A percentile compares a stretch with the other conserved stretches of the same genome.
These are phyloP conservation scores for zebrafish (Danio rerio) DNA, from an alignment of 2,113 vertebrate species.

Conservation along the genomic window DNA sequence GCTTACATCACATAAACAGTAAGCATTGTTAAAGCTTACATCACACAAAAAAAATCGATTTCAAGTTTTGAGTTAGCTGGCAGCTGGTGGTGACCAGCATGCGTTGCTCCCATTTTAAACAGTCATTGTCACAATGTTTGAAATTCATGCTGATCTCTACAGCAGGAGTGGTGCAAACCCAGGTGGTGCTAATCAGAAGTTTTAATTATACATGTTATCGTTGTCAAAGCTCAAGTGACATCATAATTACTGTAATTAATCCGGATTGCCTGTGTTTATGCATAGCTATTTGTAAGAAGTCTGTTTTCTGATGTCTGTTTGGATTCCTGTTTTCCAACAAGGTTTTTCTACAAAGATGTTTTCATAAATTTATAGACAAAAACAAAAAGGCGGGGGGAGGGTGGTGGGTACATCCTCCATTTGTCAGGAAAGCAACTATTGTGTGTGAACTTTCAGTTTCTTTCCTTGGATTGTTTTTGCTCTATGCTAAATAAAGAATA, in stretches of 20 bases:
- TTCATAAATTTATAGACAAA: background rate
- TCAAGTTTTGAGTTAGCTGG: background rate
- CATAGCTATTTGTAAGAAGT: background rate
- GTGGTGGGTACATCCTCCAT: background rate
- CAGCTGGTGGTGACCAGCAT: background rate
- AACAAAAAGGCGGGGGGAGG: background rate
- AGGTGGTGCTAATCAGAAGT: background rate
- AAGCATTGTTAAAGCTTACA: too few species aligned
- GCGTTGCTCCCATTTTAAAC: background rate
- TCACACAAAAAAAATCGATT: background rate
- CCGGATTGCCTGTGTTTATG: background rate
- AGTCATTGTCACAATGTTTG: too few species aligned
- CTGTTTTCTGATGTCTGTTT: background rate
- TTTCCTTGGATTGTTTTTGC: background rate
- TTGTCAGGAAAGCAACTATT: constrained; percentile 14
- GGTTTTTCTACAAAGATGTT: background rate
- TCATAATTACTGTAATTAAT: background rate
- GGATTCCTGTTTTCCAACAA: background rate
- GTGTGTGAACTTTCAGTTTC: background rate
- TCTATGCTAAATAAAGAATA: background rate
- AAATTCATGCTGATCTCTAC: background rate
- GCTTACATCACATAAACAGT: too few species aligned
- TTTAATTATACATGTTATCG: background rate
- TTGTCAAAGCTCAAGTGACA: background rate
- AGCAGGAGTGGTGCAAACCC: background rate